phyloP scores from a whole-genome alignment of 2,888 invertebrate species.

The Malacosoma neustria region DNA sequence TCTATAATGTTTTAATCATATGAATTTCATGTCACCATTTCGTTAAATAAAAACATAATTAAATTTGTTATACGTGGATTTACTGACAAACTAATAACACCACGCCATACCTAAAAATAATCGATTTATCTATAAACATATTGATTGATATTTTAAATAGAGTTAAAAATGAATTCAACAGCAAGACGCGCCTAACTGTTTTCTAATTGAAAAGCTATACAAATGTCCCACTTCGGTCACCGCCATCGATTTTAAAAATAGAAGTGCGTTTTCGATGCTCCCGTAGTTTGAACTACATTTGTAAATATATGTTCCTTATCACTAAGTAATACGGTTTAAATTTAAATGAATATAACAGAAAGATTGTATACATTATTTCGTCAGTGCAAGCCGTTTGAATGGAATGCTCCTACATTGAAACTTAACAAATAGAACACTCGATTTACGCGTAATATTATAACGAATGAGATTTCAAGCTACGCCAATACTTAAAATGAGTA shows the following conservation, averaged over 20 bases:
- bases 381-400: constrained; percentile 33
- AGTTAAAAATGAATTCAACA: constrained; percentile 1
- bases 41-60: no score
- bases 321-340: constrained; percentile 26
- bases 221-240: constrained; percentile 65
- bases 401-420: constrained; percentile 58
- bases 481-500: no score
- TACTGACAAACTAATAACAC: no score
- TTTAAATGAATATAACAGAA: no score
- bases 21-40: no score
- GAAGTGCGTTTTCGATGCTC: constrained; percentile 64
- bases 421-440: constrained; percentile 56
- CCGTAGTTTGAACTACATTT: constrained; percentile 35
- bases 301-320: constrained; percentile 13
- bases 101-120: no score
- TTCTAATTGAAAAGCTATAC: constrained; percentile 56
- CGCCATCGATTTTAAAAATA: constrained; percentile 72
- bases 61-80: no score
- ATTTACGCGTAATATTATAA: constrained; percentile 42
- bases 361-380: constrained; percentile 25
- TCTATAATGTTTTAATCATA: no score
- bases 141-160: not conserved
- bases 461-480: constrained; percentile 36
- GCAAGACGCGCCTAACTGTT: constrained; percentile 29
- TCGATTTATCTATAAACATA: no score